Base-by-base conservation (phyloP, 2,113 vertebrate genomes). In the Scytalopus superciliaris region DNA sequence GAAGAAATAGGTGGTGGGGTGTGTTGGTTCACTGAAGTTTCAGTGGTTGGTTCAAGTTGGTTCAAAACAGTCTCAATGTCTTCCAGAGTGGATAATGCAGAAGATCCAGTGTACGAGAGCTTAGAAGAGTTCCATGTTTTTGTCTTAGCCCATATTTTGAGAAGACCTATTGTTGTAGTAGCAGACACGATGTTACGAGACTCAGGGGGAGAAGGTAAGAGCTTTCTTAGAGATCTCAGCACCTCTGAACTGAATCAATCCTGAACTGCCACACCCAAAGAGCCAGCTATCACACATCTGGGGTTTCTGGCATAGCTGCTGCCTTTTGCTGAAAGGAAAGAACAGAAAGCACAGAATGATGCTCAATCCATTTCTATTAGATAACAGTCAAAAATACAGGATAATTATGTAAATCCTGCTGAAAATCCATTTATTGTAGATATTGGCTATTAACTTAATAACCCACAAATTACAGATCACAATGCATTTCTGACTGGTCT, bases 51-150 rank as follows among this genome's bases (percentile, higher is more conserved):
- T 55, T 87, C 72, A 45, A 3, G 50, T 9, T 44, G 37, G 12
- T 57, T 88, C 27, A 59, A 42, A 55, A 66, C 28, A n/a, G 12
- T 49, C 24, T 19, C 70, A 69, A 28, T 90, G n/a, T 96, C 67
- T 91, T 95, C 59, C 96, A 99, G 99, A 53, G 98, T 99, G 87
- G 99, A 99, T 95, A 99, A 99, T 93, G 98, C 99, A 6, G 99
- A 99, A 95, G 99, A 99, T 90, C 99, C 99, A 0, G 99, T 99
- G 45, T 99, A 99, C 30, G 99, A 99, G 97, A 99, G 99, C 92
- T 97, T 99, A 67, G 99, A 99, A 78, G 99, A 99, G 96, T 99
- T 99, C 97, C 99, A 99, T 28, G 99, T 99, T 72, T 99, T 99
- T 84, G 99, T 99, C 56, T 97, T 99, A 81, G 99, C 99, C 42